Evolutionary conservation across 2,888 invertebrate species (phyloP).

Genomic region (Congeria kusceri): DNA sequence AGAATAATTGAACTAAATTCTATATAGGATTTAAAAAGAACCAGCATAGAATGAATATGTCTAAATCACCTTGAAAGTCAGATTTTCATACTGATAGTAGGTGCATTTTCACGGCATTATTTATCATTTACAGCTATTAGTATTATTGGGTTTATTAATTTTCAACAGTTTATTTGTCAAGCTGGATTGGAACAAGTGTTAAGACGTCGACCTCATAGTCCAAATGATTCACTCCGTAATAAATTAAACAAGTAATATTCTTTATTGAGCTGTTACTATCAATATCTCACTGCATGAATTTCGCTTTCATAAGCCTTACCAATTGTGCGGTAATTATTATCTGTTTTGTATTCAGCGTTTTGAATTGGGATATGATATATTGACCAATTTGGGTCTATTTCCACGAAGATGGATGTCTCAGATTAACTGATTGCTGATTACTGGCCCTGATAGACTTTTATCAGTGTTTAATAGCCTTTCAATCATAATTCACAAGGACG

Average conservation of each 20-base stretch:
- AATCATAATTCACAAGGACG: too few species aligned
- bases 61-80: too few species aligned
- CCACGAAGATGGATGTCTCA: conserved; percentile 9
- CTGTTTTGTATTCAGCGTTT: conserved; percentile 22
- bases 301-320: conserved; percentile 30
- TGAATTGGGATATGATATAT: conserved; percentile 45
- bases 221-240: background rate
- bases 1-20: too few species aligned
- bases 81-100: too few species aligned
- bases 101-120: too few species aligned
- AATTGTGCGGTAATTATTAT: conserved; percentile 39
- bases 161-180: background rate
- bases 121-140: too few species aligned
- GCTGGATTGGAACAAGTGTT: background rate
- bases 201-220: background rate
- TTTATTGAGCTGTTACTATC: conserved; percentile 30
- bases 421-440: conserved; percentile 3
- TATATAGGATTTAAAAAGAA: too few species aligned
- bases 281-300: conserved; percentile 30
- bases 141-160: background rate
- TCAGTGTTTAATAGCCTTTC: background rate
- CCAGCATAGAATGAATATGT: too few species aligned
- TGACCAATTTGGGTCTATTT: background rate
- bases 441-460: background rate
- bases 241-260: too few species aligned